A percentile compares a stretch with the other conserved stretches of the same genome.
Conservation (phyloP, 2,113 vertebrate genomes). For the Corythoichthys haematopterus region DNA sequence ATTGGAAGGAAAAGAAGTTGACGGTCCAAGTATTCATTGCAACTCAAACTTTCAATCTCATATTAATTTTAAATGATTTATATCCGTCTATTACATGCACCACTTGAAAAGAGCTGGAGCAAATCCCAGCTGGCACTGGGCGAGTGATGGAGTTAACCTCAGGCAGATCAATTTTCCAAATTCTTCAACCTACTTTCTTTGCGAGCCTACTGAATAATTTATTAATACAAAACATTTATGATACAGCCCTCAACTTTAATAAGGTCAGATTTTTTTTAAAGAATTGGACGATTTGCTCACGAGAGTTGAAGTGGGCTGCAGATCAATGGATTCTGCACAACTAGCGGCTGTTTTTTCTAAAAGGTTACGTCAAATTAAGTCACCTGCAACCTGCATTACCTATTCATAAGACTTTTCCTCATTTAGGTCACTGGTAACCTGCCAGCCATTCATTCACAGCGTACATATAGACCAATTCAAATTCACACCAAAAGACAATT, state of each 20-base stretch:
- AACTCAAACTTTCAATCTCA: slow-evolving; percentile 1
- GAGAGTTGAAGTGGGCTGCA: neutral
- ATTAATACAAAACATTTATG: slow-evolving; percentile 1
- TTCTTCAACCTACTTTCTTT: slow-evolving; percentile 6
- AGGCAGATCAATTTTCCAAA: slow-evolving; percentile 4
- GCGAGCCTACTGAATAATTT: slow-evolving; percentile 1
- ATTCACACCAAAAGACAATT: too few relatives aligned
- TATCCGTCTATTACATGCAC: slow-evolving; percentile 7
- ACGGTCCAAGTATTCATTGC: neutral
- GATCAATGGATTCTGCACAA: neutral
- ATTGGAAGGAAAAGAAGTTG: slow-evolving; percentile 1
- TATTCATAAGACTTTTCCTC: neutral
- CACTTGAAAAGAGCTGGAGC: slow-evolving; percentile 1
- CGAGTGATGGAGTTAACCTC: neutral
- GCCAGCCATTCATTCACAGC: neutral
- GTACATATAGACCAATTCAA: neutral
- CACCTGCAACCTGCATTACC: neutral
- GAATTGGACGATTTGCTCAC: neutral
- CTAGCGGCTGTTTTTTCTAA: neutral
- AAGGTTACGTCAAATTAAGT: neutral
- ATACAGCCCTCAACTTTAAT: neutral
- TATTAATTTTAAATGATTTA: slow-evolving; percentile 6
- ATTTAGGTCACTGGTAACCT: neutral
- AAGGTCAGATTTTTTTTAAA: slow-evolving; percentile 1
- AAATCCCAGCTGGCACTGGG: slow-evolving; percentile 1